Evolutionary conservation across 2,113 vertebrate genomes (phyloP), one percentile per base, ranked within the genome.

Genomic region (Erpornis zantholeuca): DNA sequence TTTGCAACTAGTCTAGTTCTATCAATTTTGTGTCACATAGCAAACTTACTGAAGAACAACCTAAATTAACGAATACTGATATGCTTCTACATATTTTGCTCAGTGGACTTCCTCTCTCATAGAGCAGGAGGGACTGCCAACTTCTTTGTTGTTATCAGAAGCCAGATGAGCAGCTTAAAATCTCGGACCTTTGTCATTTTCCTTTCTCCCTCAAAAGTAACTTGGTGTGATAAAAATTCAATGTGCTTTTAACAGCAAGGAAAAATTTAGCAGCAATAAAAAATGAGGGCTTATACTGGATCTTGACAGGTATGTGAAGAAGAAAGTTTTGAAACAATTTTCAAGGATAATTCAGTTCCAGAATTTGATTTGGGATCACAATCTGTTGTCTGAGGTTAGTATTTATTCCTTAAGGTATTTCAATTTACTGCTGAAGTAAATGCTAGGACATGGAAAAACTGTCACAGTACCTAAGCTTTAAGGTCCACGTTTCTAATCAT

Each of bases 371-470:
- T 8, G 52, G 44, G 68, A 90, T 86, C 71, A 73, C 36, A 73
- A 4, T 59, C 23, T 84, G 3, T 65, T 85, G 25, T 90, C 79
- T 88, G 52, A 64, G 23, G 29, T 50, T 61, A 65, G 47, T 66
- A 80, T 85, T 90, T 95, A 60, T 77, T 92, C 76, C 85, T 90
- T 56, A 54, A 93, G 44, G 38, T 83, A 68, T 81, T 96, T 77
- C 68, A 83, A 33, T 86, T 90, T 75, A 27, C 40, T 63, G n/a
- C 56, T 78, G 88, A 69, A 92, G 21, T 94, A 86, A 93, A 92
- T 68, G 35, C 68, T 81, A 56, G 45, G 24, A 72, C 82, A 79
- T 80, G 21, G 45, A 91, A 91, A 36, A 82, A 76, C 57, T 94
- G 70, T 76, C 95, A 77, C 15, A 76, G 10, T 52, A 17, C n/a